Base-by-base conservation (phyloP, 2,888 invertebrate genomes). In the Mimas tiliae region DNA sequence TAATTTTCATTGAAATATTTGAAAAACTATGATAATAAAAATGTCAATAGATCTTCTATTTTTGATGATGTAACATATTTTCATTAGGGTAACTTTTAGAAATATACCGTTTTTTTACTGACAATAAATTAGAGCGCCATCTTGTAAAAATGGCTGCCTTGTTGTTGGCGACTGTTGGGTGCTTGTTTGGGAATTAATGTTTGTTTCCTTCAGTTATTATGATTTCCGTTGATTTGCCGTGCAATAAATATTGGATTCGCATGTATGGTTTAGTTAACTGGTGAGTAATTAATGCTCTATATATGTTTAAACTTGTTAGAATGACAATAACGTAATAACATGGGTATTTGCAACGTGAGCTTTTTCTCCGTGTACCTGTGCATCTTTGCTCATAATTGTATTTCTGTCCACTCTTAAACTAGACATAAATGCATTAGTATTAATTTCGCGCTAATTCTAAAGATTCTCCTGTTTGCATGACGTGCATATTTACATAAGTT, bases 131-230 rank as follows among this genome's bases (percentile, higher is more conserved):
- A 16, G 33, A 72, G 75, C 86, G 88, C 89, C 89, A 89, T 90
- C 81, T 88, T 86, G 77, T 75, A 90, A 92, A 50, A 82, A 93
- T 93, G 93, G 93, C 92, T 89, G 88, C 88, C 90, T 89, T 94
- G 93, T 93, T 93, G 91, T 90, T 93, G 87, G 91, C 84, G 89
- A 91, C 85, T 91, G 90, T 87, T 88, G 88, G 86, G 88, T 87
- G 88, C 90, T 91, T 91, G 91, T 92, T 90, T 90, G 80, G 81
- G 76, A 85, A 85, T 86, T 88, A 90, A 80, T 89, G 86, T 90
- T 91, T 89, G 85, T 91, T 90, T 88, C 86, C 81, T 84, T 85
- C 68, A 69, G 84, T 80, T 84, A 86, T 75, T 86, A 89, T 88
- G 87, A 80, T 83, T 85, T 87, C 73, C 72, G 75, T 76, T 82